phyloP scores from a whole-genome alignment of 2,888 invertebrate species.

The Entomobrya proxima region DNA sequence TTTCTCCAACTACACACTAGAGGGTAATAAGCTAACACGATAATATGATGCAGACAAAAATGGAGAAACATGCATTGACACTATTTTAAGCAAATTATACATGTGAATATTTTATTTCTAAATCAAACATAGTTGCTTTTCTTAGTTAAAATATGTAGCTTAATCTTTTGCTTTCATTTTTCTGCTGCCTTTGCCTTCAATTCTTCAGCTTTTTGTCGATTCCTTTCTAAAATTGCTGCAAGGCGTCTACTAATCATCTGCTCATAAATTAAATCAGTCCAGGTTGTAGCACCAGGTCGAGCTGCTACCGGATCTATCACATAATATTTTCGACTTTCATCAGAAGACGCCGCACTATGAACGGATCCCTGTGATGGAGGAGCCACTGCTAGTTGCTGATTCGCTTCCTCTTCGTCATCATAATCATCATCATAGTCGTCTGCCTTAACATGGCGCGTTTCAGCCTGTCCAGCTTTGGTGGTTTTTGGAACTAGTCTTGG shows the following conservation, averaged over 20 bases:
- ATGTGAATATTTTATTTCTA: too few species aligned
- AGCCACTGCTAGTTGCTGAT: too few species aligned
- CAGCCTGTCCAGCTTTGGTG: not conserved
- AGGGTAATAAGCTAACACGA: too few species aligned
- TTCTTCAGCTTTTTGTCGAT: slow-evolving; percentile 36
- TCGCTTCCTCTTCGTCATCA: too few species aligned
- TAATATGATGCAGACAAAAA: too few species aligned
- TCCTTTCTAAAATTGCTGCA: slow-evolving; percentile 70
- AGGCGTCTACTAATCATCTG: slow-evolving; percentile 71
- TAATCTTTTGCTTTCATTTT: too few species aligned
- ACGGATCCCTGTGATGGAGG: not conserved
- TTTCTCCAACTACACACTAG: too few species aligned
- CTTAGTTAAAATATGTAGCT: too few species aligned
- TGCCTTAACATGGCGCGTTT: not conserved
- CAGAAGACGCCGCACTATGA: not conserved
- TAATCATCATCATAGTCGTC: too few species aligned
- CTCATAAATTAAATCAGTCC: slow-evolving; percentile 66
- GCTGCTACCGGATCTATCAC: slow-evolving; percentile 1
- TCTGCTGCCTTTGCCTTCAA: slow-evolving; percentile 3
- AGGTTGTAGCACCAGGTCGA: slow-evolving; percentile 31
- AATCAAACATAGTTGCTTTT: too few species aligned
- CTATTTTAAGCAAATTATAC: too few species aligned
- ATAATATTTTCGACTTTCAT: not conserved
- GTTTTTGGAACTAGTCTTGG: slow-evolving; percentile 30
- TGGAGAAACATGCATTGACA: too few species aligned